These are phyloP conservation scores for Camelus dromedarius DNA, from an alignment of 2,113 vertebrate genomes.

Conservation along the genomic window DNA sequence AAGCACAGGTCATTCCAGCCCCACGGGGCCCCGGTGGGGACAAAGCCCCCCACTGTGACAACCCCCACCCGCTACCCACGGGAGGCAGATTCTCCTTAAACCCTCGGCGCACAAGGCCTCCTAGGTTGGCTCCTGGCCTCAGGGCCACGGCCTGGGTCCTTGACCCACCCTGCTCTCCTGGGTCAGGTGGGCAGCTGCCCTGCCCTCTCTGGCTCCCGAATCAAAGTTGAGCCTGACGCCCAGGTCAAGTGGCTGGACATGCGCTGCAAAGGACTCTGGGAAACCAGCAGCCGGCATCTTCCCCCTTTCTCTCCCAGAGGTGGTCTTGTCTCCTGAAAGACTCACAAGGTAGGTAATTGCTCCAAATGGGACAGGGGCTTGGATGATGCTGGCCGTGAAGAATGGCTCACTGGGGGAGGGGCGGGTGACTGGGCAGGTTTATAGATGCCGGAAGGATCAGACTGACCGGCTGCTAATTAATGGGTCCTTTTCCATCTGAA, in stretches of 20 bases:
- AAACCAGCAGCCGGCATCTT: not conserved
- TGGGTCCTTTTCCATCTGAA: constrained; percentile 1
- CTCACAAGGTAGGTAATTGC: not conserved
- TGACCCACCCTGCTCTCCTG: not conserved
- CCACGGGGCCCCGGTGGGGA: too few relatives aligned
- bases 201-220: not conserved
- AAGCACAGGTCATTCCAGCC: not conserved
- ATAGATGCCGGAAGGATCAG: not conserved
- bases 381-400: not conserved
- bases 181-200: not conserved
- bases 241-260: not conserved
- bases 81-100: not conserved
- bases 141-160: not conserved
- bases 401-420: not conserved
- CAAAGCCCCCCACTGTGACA: too few relatives aligned
- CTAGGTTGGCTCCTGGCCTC: not conserved
- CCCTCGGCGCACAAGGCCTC: not conserved
- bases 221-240: not conserved
- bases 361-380: not conserved
- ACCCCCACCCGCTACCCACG: too few relatives aligned
- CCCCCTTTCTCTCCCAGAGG: not conserved
- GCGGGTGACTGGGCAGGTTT: not conserved
- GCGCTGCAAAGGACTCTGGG: not conserved
- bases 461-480: constrained; percentile 5
- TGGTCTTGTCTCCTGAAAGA: not conserved